A percentile compares a stretch with the other conserved stretches of the same genome.
Evolutionary conservation across 37 sponge, comb jelly and placozoan genomes (phyloP).

Genomic region (Beroe forskalii): DNA sequence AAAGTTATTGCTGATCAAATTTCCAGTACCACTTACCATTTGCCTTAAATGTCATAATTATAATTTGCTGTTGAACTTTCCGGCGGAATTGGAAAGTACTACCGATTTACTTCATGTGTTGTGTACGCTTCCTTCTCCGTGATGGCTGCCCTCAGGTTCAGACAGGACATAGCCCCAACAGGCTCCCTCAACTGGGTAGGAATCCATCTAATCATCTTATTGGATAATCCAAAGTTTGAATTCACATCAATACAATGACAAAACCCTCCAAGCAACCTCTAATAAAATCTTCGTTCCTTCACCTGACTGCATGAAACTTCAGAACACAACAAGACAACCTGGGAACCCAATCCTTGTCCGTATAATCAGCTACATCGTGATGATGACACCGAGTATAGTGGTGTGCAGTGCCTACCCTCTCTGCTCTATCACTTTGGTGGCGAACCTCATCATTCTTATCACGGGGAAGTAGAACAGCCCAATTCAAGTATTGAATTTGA

Average conservation of each 20-base stretch:
- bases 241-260: not conserved
- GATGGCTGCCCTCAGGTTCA: slow-evolving; percentile 23
- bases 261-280: not conserved
- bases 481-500: not conserved
- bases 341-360: slow-evolving; percentile 18
- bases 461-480: too few species aligned
- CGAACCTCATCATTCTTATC: slow-evolving; percentile 40
- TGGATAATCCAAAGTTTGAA: too few species aligned
- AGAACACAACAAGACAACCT: slow-evolving; percentile 25
- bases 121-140: slow-evolving; percentile 21
- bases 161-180: not conserved
- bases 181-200: slow-evolving; percentile 48
- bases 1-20: too few species aligned
- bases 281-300: not conserved
- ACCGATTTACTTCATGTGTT: too few species aligned
- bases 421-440: slow-evolving; percentile 25
- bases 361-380: slow-evolving; percentile 16
- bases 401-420: slow-evolving; percentile 62
- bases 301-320: not conserved
- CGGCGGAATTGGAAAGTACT: too few species aligned
- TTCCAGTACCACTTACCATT: too few species aligned
- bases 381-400: slow-evolving; percentile 61
- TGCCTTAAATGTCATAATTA: too few species aligned
- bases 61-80: too few species aligned
- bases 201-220: too few species aligned